Evolutionary conservation across 2,113 vertebrate genomes (phyloP).

Genomic region (Pelodiscus sinensis): DNA sequence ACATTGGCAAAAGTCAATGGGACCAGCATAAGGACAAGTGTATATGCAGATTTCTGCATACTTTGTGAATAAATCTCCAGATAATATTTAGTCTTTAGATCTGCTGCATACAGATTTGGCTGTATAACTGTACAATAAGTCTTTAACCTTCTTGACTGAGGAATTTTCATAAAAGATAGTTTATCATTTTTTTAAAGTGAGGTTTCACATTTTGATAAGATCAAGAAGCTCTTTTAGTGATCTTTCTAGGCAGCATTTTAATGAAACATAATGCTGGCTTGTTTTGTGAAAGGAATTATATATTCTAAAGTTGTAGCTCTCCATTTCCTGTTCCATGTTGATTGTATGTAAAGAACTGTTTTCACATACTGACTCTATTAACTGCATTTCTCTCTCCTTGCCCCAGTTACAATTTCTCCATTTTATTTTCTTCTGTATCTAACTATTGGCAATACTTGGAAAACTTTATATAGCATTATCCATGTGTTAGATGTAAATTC

Average conservation of each 20-base stretch:
- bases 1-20: background rate
- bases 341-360: accelerated
- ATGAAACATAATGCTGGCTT: background rate
- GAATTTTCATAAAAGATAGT: background rate
- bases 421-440: background rate
- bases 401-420: background rate
- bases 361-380: background rate
- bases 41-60: background rate
- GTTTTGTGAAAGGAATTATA: background rate
- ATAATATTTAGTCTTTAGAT: background rate
- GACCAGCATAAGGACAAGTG: background rate
- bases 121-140: background rate
- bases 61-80: background rate
- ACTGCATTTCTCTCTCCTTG: background rate
- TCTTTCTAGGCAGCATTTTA: background rate
- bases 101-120: background rate
- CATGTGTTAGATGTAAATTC: background rate
- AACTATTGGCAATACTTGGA: background rate
- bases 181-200: background rate
- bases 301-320: background rate
- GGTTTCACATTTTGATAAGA: background rate
- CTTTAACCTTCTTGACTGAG: background rate
- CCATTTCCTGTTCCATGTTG: too few species aligned
- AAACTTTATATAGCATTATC: background rate
- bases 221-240: background rate